phyloP scores from a whole-genome alignment of 2,113 vertebrate species.

The Corythaeola cristata region DNA sequence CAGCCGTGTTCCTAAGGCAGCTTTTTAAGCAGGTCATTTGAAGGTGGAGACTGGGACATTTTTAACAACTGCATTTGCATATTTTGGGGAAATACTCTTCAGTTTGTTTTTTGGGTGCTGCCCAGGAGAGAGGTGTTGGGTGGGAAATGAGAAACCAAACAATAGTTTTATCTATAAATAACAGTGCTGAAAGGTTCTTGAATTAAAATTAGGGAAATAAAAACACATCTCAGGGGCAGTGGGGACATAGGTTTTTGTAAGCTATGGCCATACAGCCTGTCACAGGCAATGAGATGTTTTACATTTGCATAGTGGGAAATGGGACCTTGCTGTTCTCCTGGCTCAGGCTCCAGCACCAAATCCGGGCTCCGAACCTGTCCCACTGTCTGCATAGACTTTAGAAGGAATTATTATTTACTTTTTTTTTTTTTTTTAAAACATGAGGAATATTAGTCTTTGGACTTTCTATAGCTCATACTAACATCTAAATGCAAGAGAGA shows the following conservation, averaged over 20 bases:
- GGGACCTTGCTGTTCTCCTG: not conserved
- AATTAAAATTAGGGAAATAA: not conserved
- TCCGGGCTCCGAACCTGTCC: not conserved
- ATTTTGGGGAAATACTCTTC: not conserved
- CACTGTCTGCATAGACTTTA: not conserved
- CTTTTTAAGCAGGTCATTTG: not conserved
- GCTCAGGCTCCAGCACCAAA: not conserved
- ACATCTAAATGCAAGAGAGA: not conserved
- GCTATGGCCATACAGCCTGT: not conserved
- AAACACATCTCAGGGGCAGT: not conserved
- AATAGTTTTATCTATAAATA: not conserved
- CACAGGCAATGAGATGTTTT: not conserved
- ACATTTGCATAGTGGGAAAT: not conserved
- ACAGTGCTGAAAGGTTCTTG: not conserved
- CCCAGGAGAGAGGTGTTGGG: not conserved
- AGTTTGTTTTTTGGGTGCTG: not conserved
- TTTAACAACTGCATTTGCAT: not conserved
- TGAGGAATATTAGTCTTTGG: not conserved
- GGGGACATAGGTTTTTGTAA: not conserved
- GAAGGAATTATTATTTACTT: not conserved
- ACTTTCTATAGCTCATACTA: not conserved
- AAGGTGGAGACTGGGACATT: not conserved
- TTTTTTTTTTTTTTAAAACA: accelerated
- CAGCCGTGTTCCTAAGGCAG: not conserved
- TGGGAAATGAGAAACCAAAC: not conserved